A percentile compares a stretch with the other conserved stretches of the same genome.
Conservation (phyloP, 2,888 invertebrate species). For the Harmothoe impar region DNA sequence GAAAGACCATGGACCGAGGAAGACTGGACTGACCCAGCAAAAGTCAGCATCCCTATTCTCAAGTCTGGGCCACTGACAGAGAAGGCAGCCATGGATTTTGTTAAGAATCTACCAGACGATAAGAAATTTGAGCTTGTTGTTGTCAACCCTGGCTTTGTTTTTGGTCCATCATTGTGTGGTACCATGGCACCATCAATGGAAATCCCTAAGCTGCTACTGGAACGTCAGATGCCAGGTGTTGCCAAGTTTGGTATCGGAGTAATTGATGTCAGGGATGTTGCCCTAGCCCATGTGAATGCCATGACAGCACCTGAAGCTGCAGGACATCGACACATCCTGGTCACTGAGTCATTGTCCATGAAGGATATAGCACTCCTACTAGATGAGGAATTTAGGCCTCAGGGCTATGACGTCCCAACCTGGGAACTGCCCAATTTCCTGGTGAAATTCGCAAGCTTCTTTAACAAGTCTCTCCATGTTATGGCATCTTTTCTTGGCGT, state of each 20-base stretch:
- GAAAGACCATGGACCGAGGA: constrained; percentile 62
- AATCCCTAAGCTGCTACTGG: constrained; percentile 79
- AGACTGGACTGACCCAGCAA: constrained; percentile 65
- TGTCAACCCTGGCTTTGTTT: constrained; percentile 84
- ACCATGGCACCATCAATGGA: constrained; percentile 74
- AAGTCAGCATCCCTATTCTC: constrained; percentile 73
- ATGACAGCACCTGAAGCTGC: constrained; percentile 65
- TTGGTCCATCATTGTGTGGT: constrained; percentile 83
- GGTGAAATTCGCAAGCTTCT: constrained; percentile 81
- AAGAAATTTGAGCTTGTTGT: constrained; percentile 83
- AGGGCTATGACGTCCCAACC: constrained; percentile 82
- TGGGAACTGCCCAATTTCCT: constrained; percentile 82
- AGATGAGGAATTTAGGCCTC: constrained; percentile 81
- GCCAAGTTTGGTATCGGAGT: constrained; percentile 84
- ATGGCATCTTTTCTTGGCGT: constrained; percentile 38
- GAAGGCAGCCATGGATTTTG: constrained; percentile 85
- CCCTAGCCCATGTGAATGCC: constrained; percentile 67
- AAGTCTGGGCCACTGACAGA: constrained; percentile 85
- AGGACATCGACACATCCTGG: constrained; percentile 83
- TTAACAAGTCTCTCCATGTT: constrained; percentile 83
- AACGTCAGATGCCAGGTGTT: constrained; percentile 81
- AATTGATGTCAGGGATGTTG: constrained; percentile 85
- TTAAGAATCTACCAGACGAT: constrained; percentile 83
- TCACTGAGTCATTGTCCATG: constrained; percentile 83
- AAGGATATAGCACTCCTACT: constrained; percentile 84